Base-by-base conservation (phyloP, 2,797 vertebrate species). In the Argyrosomus regius region DNA sequence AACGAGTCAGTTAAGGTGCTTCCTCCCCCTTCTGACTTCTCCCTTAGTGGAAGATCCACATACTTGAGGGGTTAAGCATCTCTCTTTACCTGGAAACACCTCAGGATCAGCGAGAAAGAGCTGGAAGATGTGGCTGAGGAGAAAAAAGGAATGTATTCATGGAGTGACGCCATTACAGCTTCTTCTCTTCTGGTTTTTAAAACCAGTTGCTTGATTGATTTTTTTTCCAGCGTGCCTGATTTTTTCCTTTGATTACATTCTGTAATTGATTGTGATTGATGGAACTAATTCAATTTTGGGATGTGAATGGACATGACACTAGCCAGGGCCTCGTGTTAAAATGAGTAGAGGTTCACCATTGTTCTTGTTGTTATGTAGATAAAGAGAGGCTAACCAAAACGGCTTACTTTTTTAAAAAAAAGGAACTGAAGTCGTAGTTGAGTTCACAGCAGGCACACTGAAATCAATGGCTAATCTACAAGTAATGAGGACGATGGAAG, bases 401-500 rank as follows among this genome's bases (percentile, higher is more conserved):
- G 77, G 62, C 76, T 77, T 52, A 24, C 31, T 75, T n/a, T 26
- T 13, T 71, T 64, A 57, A 74, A 82, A 72, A 81, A 76, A 62
- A 53, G 57, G 65, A 72, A 43, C 26, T 72, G 61, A 69, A 82
- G 70, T 20, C 41, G 66, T 71, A 66, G 81, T 64, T 60, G 73
- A 69, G 68, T 86, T 82, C 61, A 58, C 65, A 66, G 87, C 78
- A 46, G 61, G 41, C 24, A n/a, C 53, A 24, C 22, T 54, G 46
- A 59, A 80, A 82, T 88, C 70, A 2, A 86, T 86, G 74, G 3
- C 28, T 72, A 50, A 54, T 77, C 81, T 57, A 5, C 26, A 7
- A 9, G 53, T 77, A 81, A 86, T 77, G 63, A 84, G 39, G 57
- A 70, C 56, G 24, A 48, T 45, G 48, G 59, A 62, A 26, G 52